Base-by-base conservation (phyloP, 2,113 vertebrate genomes). In the Genyomyrus donnyi region DNA sequence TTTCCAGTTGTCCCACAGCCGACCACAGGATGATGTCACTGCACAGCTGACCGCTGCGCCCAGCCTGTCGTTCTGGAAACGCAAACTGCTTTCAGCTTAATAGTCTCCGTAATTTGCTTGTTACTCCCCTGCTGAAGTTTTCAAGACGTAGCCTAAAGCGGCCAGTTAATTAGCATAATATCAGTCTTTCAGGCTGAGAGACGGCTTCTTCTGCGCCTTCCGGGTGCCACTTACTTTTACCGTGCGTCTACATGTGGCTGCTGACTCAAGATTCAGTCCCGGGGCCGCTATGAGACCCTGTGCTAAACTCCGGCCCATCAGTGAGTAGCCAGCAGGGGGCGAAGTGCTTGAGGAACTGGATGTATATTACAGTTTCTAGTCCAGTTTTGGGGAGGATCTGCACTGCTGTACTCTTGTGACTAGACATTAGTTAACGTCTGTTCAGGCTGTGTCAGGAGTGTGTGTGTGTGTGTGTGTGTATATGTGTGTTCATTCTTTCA, bases 151-250 rank as follows among this genome's bases (percentile, higher is more conserved):
- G 93, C 95, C 95, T 92, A 90, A 92, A 94, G 95, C 93, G 91
- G 91, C 90, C 90, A 91, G 93, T 93, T 93, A 92, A 95, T 96
- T 95, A 96, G 92, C 94, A 95, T 95, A 93, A 95, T 94, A 94
- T 95, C 95, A 93, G 91, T 94, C 94, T 95, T 94, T 93, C 89
- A 89, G 11, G 91, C 27, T 93, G 92, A 94, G 93, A 93, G 9
- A 21, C 62, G 3, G 10, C 62, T 0, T 50, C 50, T 91, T 48
- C 84, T 87, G 83, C 77, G 50, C 39, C 39, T 90, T 56, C 66
- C 89, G 35, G 7, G 31, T 45, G 77, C 31, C 11, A 0, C 31
- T 13, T 24, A 3, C 35, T 0, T 11, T 45, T 31, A 87, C 11
- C 13, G 7, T 1, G n/a, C 48, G 2, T 21, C 45, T 48, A 24